Base-by-base conservation (phyloP, 1,140 invertebrate species). In the Apocrypta bakeri region DNA sequence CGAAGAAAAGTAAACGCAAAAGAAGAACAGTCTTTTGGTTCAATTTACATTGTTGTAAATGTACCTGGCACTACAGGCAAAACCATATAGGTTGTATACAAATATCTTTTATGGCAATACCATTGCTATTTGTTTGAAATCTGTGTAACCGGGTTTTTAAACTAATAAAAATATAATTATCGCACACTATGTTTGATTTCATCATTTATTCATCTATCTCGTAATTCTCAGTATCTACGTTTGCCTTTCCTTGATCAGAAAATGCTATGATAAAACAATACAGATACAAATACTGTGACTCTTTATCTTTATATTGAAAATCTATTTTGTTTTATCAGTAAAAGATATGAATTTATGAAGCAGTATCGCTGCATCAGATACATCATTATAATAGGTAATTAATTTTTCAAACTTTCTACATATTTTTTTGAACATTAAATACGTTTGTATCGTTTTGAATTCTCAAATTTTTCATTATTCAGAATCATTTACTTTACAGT, bases 111-210 rank as follows among this genome's bases (percentile, higher is more conserved):
- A 79, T 68, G 64, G 40, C 40, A 83, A 79, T 83, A 56, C 61
- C 27, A 75, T 73, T 79, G 40, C 61, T 79, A 72, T 24, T 74
- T 27, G 27, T 74, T 33, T 42, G 14, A 77, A 31, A 31, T 82
- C 75, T 77, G 74, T 82, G 33, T 78, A 78, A 61, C 71, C 29
- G 61, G 27, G 4, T 83, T 79, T 74, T 56, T 7, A 74, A 83
- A 79, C 24, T 66, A 83, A 83, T 83, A 83, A 83, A 83, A 42
- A 24, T 73, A 31, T 64, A 78, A 83, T 82, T 78, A 83, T 83
- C 48, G 69, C 61, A 83, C 31, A 78, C 12, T 17, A 75, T 17
- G 21, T 68, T 14, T 81, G 12, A 61, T n/a, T 61, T 27, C 56
- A 61, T 79, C 2, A 61, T 72, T 72, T 79, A 37, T 79, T 72